phyloP scores from a whole-genome alignment of 2,797 vertebrate genomes.

The Gallinago solitaria region DNA sequence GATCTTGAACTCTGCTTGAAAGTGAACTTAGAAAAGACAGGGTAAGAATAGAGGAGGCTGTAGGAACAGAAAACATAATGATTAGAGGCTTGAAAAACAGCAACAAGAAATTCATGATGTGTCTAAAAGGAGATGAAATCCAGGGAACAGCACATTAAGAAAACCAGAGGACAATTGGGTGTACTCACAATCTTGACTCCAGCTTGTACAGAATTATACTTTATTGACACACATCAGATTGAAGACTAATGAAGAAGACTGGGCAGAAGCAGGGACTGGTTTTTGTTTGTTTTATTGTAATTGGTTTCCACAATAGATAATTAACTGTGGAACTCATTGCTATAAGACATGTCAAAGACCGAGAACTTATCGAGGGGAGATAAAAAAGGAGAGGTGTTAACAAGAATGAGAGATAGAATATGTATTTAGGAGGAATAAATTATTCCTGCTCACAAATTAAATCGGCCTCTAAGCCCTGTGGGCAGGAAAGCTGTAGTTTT shows the following conservation, averaged over 20 bases:
- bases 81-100: not conserved
- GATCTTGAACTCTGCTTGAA: not conserved
- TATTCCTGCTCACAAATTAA: not conserved
- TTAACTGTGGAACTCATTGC: constrained; percentile 21
- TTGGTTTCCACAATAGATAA: constrained; percentile 50
- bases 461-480: not conserved
- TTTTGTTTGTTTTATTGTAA: constrained; percentile 49
- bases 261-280: not conserved
- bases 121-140: not conserved
- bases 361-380: not conserved
- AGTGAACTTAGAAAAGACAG: not conserved
- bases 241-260: constrained; percentile 10
- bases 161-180: constrained; percentile 1
- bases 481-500: not conserved
- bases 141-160: not conserved
- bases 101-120: not conserved
- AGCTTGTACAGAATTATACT: not conserved
- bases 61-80: not conserved
- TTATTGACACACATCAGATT: constrained; percentile 37
- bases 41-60: not conserved
- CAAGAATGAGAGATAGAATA: not conserved
- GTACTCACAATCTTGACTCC: not conserved
- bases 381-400: not conserved
- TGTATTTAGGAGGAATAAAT: not conserved
- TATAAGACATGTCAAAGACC: not conserved